These are phyloP conservation scores for Passer montanus DNA, from an alignment of 2,113 vertebrate genomes.

Conservation along the genomic window DNA sequence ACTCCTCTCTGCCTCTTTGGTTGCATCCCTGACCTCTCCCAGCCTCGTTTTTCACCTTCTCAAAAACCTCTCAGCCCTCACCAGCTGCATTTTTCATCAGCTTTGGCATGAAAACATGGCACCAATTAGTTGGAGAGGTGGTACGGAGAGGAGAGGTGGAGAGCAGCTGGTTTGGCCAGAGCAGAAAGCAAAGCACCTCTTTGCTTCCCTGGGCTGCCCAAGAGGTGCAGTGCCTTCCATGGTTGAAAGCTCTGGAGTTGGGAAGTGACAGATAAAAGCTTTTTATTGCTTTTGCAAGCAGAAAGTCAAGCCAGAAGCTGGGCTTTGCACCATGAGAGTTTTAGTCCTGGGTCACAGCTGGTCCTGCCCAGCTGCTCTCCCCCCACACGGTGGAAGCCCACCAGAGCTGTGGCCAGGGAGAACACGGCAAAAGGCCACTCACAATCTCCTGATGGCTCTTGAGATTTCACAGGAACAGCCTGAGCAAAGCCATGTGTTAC, in stretches of 20 bases:
- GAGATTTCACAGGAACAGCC: neutral
- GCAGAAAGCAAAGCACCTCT: neutral
- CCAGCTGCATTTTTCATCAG: neutral
- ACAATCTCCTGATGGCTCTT: neutral
- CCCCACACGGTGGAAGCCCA: neutral
- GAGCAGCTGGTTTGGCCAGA: neutral
- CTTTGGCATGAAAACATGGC: slow-evolving; percentile 13
- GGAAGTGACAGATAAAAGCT: accelerated
- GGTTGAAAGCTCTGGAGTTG: neutral
- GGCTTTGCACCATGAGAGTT: neutral
- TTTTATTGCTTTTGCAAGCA: neutral
- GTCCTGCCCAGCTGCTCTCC: neutral
- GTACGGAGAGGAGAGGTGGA: neutral
- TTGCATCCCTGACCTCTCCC: slow-evolving; percentile 2
- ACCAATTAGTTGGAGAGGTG: neutral
- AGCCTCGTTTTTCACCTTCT: slow-evolving; percentile 38
- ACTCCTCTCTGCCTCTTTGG: neutral
- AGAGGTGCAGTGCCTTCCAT: neutral
- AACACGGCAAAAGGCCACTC: neutral
- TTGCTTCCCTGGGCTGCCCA: neutral
- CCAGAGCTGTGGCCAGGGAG: neutral
- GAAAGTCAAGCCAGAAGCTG: neutral
- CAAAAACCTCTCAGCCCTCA: neutral
- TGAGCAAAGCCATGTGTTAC: slow-evolving; percentile 59
- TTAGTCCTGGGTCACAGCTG: neutral